Percentiles rank a stretch among this genome's conserved stretches.
Evolutionary conservation across 2,113 vertebrate genomes (phyloP).

Genomic region (Girardinichthys multiradiatus): DNA sequence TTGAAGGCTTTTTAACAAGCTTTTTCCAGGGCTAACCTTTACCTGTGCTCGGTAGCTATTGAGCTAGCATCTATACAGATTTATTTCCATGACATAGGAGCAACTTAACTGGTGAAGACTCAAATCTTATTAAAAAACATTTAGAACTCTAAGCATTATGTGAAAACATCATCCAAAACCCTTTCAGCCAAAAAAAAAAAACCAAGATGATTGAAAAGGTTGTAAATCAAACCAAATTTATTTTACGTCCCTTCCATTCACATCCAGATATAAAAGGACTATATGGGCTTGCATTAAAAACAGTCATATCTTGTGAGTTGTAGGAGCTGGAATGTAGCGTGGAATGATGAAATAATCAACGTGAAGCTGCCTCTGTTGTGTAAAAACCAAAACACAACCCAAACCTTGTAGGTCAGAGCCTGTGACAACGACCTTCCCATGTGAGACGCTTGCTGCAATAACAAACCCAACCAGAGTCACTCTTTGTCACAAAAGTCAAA

Average conservation of each 20-base stretch:
- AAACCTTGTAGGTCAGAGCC: not conserved
- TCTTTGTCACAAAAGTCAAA: not conserved
- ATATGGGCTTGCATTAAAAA: not conserved
- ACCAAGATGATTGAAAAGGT: not conserved
- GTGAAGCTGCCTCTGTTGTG: not conserved
- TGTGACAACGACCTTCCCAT: not conserved
- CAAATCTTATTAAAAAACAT: not conserved
- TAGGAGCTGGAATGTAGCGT: not conserved
- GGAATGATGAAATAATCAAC: not conserved
- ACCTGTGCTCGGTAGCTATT: not conserved
- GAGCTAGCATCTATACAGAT: slow-evolving; percentile 9
- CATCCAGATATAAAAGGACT: not conserved
- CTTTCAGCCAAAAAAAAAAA: not conserved
- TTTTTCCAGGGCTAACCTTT: slow-evolving; percentile 6
- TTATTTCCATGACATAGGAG: slow-evolving; percentile 9
- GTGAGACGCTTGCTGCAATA: not conserved
- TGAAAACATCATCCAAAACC: not conserved
- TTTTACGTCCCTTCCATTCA: not conserved
- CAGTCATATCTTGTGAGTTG: not conserved
- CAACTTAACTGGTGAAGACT: not conserved
- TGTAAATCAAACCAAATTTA: not conserved
- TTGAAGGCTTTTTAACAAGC: not conserved
- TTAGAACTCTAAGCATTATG: not conserved
- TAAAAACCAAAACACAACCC: not conserved
- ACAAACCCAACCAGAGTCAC: not conserved